Evolutionary conservation across 2,888 invertebrate species (phyloP), one percentile per base, ranked within the genome.

Genomic region (Sarcophaga variegata): DNA sequence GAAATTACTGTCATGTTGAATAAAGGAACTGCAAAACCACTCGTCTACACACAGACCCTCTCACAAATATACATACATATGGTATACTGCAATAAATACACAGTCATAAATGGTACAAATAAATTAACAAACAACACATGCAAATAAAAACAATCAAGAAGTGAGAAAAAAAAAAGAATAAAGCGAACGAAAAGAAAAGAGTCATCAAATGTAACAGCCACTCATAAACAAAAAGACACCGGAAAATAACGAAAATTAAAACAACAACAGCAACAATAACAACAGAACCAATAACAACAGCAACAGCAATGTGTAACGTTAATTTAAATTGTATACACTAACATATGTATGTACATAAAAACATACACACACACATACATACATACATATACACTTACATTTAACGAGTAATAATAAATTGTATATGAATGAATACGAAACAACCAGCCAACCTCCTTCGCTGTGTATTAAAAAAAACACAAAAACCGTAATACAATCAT

Each of bases 221-320:
- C 78, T 81, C 69, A 81, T 49, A 85, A 80, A 84, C 83, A 87
- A 86, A 77, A 54, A 54, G 47, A 75, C 59, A 81, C 67, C 62
- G 62, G 47, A 72, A 83, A 54, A 14, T 80, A 80, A 17, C 22
- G 22, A 59, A 80, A 14, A 47, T 25, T 49, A 17, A 54, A 37
- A 59, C 54, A 10, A 22, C 27, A 6, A 37, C n/a, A 67, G 4
- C 69, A 78, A 59, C 64, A 14, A 22, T n/a, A 37, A 37, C 37
- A 37, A 37, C 4, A 27, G 5, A 22, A 22, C 22, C 22, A 22
- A 22, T 22, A 22, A 22, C 22, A 22, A 22, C 37, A 37, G 2
- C 37, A 8, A 37, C 10, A 37, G 37, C 37, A 37, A 37, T 37
- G 37, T 37, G 37, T 37, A 71, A 20, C 27, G 60, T 81, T 70